Percentiles rank a stretch among this genome's conserved stretches.
These are phyloP conservation scores for Motacilla tschutschensis DNA, from an alignment of 2,113 vertebrate species.

Conservation along the genomic window DNA sequence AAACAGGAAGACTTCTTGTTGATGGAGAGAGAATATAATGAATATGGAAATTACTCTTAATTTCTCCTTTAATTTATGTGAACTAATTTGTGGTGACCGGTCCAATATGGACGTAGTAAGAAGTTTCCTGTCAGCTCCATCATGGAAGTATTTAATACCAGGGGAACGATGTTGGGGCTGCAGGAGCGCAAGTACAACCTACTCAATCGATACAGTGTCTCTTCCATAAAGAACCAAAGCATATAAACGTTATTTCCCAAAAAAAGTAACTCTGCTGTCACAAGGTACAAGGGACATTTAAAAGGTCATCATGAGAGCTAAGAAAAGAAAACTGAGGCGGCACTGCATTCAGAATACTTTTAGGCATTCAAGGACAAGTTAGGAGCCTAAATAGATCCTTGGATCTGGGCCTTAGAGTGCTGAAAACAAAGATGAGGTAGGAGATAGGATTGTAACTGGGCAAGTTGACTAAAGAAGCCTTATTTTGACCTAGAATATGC, in stretches of 20 bases:
- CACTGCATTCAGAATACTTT: background rate
- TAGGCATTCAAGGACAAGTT: background rate
- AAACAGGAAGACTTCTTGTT: background rate
- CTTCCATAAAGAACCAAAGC: background rate
- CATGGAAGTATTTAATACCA: background rate
- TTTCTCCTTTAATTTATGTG: background rate
- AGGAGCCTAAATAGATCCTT: background rate
- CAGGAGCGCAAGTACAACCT: background rate
- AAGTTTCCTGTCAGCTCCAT: background rate
- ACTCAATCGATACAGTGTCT: background rate
- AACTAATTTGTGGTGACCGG: background rate
- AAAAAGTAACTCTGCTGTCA: background rate
- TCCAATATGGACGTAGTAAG: accelerated
- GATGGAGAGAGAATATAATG: background rate
- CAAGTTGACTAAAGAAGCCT: background rate
- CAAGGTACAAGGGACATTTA: background rate
- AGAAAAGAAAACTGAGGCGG: background rate
- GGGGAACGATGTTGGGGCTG: accelerated
- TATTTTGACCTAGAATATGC: slow-evolving; percentile 36
- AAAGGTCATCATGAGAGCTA: background rate
- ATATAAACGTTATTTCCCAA: background rate
- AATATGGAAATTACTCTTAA: background rate
- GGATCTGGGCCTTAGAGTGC: background rate
- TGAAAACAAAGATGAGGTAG: background rate
- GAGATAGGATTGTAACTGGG: background rate